A percentile compares a stretch with the other conserved stretches of the same genome.
Conservation (phyloP, 2,888 invertebrate genomes). For the Cordilura impudica region DNA sequence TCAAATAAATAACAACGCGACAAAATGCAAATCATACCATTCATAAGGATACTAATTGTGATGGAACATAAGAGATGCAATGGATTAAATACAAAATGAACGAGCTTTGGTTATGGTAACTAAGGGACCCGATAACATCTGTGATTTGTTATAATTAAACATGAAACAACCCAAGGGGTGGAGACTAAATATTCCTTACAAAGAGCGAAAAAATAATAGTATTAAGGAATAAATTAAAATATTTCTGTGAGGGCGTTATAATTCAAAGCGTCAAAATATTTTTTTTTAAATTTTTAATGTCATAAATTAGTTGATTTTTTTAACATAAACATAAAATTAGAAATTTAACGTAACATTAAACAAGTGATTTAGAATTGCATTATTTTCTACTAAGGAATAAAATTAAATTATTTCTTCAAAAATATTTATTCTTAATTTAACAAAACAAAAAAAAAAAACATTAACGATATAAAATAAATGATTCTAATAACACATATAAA, state of each 20-base stretch:
- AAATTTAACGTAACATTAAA: constrained; percentile 54
- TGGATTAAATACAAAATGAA: constrained; percentile 9
- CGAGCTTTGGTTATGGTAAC: constrained; percentile 49
- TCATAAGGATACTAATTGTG: constrained; percentile 34
- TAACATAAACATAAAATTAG: constrained; percentile 33
- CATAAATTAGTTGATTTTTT: constrained; percentile 50
- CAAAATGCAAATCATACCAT: constrained; percentile 40
- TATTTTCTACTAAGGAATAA: background rate
- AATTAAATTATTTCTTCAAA: background rate
- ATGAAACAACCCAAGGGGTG: constrained; percentile 44
- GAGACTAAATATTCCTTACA: background rate
- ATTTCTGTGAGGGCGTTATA: background rate
- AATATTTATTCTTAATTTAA: constrained; percentile 30
- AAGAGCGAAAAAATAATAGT: background rate
- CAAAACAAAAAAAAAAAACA: constrained; percentile 13
- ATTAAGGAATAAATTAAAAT: constrained; percentile 39
- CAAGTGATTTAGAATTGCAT: constrained; percentile 41
- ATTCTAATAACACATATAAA: constrained; percentile 73
- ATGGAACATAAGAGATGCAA: constrained; percentile 12
- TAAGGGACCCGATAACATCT: constrained; percentile 67
- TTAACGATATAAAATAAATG: constrained; percentile 63
- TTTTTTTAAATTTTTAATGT: constrained; percentile 10
- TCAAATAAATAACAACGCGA: constrained; percentile 40
- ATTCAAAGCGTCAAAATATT: constrained; percentile 70
- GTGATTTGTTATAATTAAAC: constrained; percentile 70